Conservation (phyloP, 2,888 invertebrate species). For the Chorisops tibialis region DNA sequence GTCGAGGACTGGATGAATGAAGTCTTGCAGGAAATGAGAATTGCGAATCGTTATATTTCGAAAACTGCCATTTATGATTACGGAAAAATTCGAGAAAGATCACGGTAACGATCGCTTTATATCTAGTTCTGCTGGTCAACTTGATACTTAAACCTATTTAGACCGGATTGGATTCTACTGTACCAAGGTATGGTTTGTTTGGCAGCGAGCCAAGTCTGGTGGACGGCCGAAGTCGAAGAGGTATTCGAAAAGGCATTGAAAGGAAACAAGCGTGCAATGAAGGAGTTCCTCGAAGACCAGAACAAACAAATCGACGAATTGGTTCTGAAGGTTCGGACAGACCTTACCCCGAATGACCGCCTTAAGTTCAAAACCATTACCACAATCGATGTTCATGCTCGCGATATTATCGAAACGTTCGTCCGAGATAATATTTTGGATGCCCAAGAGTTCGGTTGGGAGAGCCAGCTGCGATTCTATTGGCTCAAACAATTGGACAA, state of each 20-base stretch:
- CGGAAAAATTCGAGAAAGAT: conserved; percentile 66
- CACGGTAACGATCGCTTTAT: conserved; percentile 53
- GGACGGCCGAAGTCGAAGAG: conserved; percentile 93
- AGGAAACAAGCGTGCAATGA: conserved; percentile 85
- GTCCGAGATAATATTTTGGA: conserved; percentile 78
- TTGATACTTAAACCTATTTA: conserved; percentile 39
- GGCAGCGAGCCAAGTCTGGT: conserved; percentile 88
- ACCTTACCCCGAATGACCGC: conserved; percentile 75
- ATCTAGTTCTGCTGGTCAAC: background rate
- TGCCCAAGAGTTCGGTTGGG: conserved; percentile 87
- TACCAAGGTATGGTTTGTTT: conserved; percentile 86
- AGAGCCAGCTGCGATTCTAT: conserved; percentile 88
- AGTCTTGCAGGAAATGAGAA: conserved; percentile 79
- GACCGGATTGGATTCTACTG: conserved; percentile 84
- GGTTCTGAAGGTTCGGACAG: conserved; percentile 67
- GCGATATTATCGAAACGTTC: conserved; percentile 83
- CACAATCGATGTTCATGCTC: conserved; percentile 87
- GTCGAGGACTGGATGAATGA: conserved; percentile 93
- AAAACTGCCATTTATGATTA: conserved; percentile 87
- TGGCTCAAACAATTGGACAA: conserved; percentile 82
- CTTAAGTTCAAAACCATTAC: conserved; percentile 84
- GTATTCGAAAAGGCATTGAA: conserved; percentile 67
- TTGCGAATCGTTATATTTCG: conserved; percentile 75
- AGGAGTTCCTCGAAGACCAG: conserved; percentile 72
- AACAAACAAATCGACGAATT: conserved; percentile 81